Conservation (phyloP, 2,113 vertebrate genomes). For the Serinus canaria region DNA sequence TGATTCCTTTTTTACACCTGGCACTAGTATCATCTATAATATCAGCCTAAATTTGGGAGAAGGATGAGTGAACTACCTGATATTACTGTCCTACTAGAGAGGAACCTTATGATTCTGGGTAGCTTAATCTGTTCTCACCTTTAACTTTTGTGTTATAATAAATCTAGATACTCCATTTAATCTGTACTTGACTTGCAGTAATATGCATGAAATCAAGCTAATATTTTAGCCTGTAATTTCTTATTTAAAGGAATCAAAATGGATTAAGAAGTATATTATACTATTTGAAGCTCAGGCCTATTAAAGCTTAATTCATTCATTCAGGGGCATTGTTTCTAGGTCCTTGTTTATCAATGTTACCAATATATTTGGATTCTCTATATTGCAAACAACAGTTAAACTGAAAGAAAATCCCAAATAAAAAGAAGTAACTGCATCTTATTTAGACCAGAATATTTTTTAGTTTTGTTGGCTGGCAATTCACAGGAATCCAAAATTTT, state of each 20-base stretch:
- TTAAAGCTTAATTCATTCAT: background rate
- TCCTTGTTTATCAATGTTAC: background rate
- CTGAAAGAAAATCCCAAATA: background rate
- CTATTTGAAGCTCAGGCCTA: background rate
- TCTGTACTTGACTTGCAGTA: background rate
- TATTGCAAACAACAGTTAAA: background rate
- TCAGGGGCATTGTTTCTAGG: background rate
- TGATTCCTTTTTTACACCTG: background rate
- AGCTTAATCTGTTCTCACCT: background rate
- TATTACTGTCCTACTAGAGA: background rate
- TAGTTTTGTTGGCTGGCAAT: background rate
- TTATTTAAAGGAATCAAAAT: background rate
- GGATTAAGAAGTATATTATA: background rate
- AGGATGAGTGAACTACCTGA: background rate
- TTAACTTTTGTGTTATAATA: background rate
- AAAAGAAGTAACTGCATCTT: background rate
- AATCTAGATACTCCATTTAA: background rate
- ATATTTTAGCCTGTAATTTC: background rate
- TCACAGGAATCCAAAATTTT: background rate
- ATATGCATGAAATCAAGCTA: background rate
- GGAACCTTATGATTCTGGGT: rapidly evolving
- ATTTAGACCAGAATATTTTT: background rate
- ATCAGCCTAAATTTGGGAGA: background rate
- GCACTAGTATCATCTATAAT: background rate
- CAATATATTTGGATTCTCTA: background rate